These are phyloP conservation scores for Ptychobarbus kaznakovi DNA, from an alignment of 2,797 vertebrate genomes.

Conservation along the genomic window DNA sequence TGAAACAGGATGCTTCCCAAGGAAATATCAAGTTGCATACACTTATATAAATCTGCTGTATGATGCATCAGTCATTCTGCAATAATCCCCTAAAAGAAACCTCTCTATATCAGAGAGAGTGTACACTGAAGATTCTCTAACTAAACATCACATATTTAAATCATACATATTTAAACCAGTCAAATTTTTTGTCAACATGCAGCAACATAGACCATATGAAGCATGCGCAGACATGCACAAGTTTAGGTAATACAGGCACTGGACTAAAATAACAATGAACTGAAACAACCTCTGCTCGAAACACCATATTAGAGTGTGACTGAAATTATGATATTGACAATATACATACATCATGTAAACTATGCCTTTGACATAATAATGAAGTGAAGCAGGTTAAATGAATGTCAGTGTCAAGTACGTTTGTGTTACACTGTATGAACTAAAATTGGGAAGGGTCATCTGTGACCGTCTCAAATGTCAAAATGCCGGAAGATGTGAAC, in stretches of 20 bases:
- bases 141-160: not conserved
- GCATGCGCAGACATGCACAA: not conserved
- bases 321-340: not conserved
- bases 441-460: slow-evolving; percentile 31
- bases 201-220: not conserved
- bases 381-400: not conserved
- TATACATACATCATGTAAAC: not conserved
- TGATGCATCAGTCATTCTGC: not conserved
- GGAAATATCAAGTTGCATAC: slow-evolving; percentile 44
- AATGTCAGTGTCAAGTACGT: slow-evolving; percentile 1
- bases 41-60: not conserved
- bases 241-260: not conserved
- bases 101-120: not conserved
- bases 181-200: not conserved
- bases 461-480: slow-evolving; percentile 15
- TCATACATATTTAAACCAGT: not conserved
- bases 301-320: not conserved
- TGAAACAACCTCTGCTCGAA: not conserved
- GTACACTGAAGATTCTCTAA: not conserved
- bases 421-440: not conserved
- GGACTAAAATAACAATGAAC: not conserved
- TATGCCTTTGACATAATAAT: not conserved
- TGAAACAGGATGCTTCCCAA: slow-evolving; percentile 53
- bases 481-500: slow-evolving; percentile 61
- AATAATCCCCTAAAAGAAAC: not conserved